Base-by-base conservation (phyloP, 2,113 vertebrate genomes). In the Bombycilla garrulus region DNA sequence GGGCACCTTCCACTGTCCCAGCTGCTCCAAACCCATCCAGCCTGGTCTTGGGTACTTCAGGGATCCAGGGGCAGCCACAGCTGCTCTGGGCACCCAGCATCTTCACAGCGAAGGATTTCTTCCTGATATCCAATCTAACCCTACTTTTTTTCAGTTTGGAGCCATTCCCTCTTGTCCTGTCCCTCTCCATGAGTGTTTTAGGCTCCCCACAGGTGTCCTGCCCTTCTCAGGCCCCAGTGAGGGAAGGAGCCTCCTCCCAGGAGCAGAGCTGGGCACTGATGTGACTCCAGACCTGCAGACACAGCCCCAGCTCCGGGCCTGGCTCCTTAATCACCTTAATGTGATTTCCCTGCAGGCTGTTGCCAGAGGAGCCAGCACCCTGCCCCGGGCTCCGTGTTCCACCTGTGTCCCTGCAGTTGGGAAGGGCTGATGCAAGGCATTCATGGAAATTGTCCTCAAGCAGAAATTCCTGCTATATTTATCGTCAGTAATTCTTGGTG, bases 271-370 rank as follows among this genome's bases (percentile, higher is more conserved):
- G 23, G 5, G 18, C 13, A 2, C 81, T 67, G 90, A 3, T 64
- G 81, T 50, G 77, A 35, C 73, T 92, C 65, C 56, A 48, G 82
- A 69, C 31, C 89, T 78, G 60, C 87, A 96, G 85, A 36, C 73
- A 54, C 77, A 35, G 36, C 92, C 57, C 67, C 69, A 64, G 33
- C 72, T 74, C 65, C 2, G n/a, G 88, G 29, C 67, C 91, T 78
- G 84, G 81, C 67, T 96, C 81, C 48, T 78, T 95, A 81, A 95
- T 96, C 93, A 91, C 70, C 57, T 67, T 91, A 79, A 94, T 93
- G 42, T 71, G 73, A 93, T 96, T 91, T 81, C 74, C 82, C 61
- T 64, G 67, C 71, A 26, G 89, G 67, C 93, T 38, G 72, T 62
- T 93, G 91, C 93, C 83, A 58, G n/a, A 93, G 91, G 86, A 88